Percentiles rank a stretch among this genome's conserved stretches.
These are phyloP conservation scores for Sogatella furcifera DNA, from an alignment of 1,140 invertebrate species.

Conservation along the genomic window DNA sequence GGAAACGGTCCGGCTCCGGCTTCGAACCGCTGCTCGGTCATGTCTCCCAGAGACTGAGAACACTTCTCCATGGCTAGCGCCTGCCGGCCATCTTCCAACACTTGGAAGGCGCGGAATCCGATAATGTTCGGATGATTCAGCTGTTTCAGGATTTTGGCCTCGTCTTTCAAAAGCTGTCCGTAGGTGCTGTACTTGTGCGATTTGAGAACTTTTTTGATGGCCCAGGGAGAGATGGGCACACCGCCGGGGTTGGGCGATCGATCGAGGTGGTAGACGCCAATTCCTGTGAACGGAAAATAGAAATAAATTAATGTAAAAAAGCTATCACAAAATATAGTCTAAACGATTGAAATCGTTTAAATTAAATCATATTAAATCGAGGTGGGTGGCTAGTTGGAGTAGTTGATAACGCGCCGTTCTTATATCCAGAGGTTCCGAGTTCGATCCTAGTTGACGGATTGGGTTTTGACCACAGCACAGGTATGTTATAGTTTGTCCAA, in stretches of 20 bases:
- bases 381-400: no score
- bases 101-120: slow-evolving; percentile 60
- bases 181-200: slow-evolving; percentile 29
- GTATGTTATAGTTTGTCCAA: no score
- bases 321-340: background rate
- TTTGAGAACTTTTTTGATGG: slow-evolving; percentile 57
- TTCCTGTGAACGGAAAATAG: slow-evolving; percentile 43
- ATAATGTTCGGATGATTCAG: slow-evolving; percentile 76
- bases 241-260: slow-evolving; percentile 50
- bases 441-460: no score
- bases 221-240: slow-evolving; percentile 64
- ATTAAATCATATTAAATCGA: no score
- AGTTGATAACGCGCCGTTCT: no score
- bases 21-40: slow-evolving; percentile 58
- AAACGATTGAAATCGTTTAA: no score
- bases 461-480: no score
- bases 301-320: slow-evolving; percentile 7
- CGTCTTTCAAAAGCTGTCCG: slow-evolving; percentile 47
- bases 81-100: slow-evolving; percentile 39
- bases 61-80: slow-evolving; percentile 42
- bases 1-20: slow-evolving; percentile 44
- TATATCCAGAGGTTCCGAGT: no score
- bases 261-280: slow-evolving; percentile 62
- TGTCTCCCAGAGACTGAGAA: slow-evolving; percentile 38
- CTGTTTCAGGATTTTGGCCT: slow-evolving; percentile 55